Evolutionary conservation across 2,888 invertebrate species (phyloP).

Genomic region (Megalurothrips usitatus): DNA sequence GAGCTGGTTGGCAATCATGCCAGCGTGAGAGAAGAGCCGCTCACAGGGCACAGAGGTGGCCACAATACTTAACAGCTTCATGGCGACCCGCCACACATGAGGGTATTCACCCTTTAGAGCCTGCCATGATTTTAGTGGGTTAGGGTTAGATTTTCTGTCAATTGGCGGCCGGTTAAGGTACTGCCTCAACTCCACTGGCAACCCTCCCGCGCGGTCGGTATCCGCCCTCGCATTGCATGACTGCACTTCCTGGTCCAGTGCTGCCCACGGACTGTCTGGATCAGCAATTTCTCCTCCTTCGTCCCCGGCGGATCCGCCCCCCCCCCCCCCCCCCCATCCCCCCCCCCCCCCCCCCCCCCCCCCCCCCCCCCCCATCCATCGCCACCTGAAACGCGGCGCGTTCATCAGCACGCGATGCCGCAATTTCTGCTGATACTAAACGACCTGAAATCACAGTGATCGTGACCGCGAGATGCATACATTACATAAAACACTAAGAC

Average conservation of each 20-base stretch:
- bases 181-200: constrained; percentile 1
- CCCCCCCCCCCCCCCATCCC: neutral
- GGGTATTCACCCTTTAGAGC: neutral
- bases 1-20: neutral
- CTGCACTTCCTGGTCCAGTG: neutral
- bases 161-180: neutral
- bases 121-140: neutral
- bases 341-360: neutral
- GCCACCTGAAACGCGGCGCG: constrained; percentile 1
- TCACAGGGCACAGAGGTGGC: neutral
- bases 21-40: neutral
- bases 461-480: neutral
- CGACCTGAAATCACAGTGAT: neutral
- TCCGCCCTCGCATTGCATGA: neutral
- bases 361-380: neutral
- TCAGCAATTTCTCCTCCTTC: neutral
- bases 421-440: neutral
- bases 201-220: neutral
- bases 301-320: neutral
- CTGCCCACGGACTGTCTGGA: neutral
- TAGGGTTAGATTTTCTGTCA: neutral
- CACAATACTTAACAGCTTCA: neutral
- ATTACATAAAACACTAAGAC: neutral
- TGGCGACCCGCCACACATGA: neutral
- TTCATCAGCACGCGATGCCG: neutral